Evolutionary conservation across 2,888 invertebrate species (phyloP), one percentile per base, ranked within the genome.

Genomic region (Pterostichus niger): DNA sequence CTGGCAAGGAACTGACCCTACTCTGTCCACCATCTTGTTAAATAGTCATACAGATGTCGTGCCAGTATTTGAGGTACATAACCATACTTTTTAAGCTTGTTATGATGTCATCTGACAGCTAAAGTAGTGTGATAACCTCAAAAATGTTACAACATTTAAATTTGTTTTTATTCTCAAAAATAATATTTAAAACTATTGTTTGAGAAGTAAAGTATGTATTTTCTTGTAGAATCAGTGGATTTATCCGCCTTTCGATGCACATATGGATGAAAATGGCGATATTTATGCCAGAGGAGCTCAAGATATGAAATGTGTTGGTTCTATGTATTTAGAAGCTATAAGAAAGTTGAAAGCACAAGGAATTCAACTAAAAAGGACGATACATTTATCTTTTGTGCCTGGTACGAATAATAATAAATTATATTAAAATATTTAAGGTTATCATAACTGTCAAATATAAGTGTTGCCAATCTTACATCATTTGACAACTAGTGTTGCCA

Each of bases 1-100:
- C 87, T 97, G 97, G 96, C 86, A 88, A 46, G 99, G 99, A 49
- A 92, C 91, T 0, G 92, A 96, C 44, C 95, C 95, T 0, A 88
- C 91, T 0, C 89, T 95, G 80, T 93, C 95, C 6, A 90, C 96
- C 0, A 91, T 99, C 84, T 88, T 99, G 85, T 92, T 99, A 31
- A 98, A 98, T 89, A 98, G 98, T 5, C 99, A 99, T 88, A 98
- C 97, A 94, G 99, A 99, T 89, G 99, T 99, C 1, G 99, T 99
- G 0, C 98, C 99, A 5, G 98, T 98, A 0, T 98, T 95, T 88
- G 93, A 94, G 85, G 97, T 97, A 91, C 9, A 0, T 31, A 35
- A 61, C 33, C 10, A n/a, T 2, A 10, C 31, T 33, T 56, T 17
- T 56, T 17, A 56, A 2, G 9, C 6, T 56, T 56, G n/a, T n/a